Evolutionary conservation across 2,797 vertebrate genomes (phyloP), one percentile per base, ranked within the genome.

Genomic region (Serranus cabrilla): DNA sequence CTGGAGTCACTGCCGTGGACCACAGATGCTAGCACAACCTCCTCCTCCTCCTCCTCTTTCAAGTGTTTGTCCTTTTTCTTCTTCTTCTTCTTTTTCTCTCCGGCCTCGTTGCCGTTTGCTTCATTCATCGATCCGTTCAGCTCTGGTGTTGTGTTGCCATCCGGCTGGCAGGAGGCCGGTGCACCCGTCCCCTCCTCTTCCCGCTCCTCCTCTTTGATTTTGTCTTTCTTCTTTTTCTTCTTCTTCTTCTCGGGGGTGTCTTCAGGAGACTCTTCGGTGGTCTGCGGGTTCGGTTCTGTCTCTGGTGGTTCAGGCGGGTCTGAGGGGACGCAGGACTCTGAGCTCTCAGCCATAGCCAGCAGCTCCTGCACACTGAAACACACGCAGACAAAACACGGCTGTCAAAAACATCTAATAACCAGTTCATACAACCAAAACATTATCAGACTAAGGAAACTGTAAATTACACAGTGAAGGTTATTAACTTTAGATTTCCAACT

Each of bases 1-100:
- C 95, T 96, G 31, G 95, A 96, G 92, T 97, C 96, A 65, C 95
- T 97, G 54, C 71, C 71, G 2, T 91, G 94, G 37, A 94, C 68
- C 37, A 67, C 1, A 1, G 23, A 40, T 7, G 79, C 79, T 1
- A 84, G 16, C 23, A 47, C 85, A 2, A 92, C 86, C 34, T 92
- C 83, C 50, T 91, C 83, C 58, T 85, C 83, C 65, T 82, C 81
- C 55, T 83, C 82, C 1, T 82, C 74, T 67, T 92, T 87, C n/a
- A 71, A 76, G 54, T 8, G 50, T 88, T 92, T 92, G 1, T 94
- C 86, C 47, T 94, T 94, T 64, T 95, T 94, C 73, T 95, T 94
- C 5, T 59, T 93, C 58, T 96, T 95, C 60, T 88, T 90, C 59
- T 73, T 87, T 54, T 87, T 85, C 66, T 61, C 70, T 1, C 31